phyloP scores from a whole-genome alignment of 1,140 invertebrate species.

The Contarinia nasturtii region DNA sequence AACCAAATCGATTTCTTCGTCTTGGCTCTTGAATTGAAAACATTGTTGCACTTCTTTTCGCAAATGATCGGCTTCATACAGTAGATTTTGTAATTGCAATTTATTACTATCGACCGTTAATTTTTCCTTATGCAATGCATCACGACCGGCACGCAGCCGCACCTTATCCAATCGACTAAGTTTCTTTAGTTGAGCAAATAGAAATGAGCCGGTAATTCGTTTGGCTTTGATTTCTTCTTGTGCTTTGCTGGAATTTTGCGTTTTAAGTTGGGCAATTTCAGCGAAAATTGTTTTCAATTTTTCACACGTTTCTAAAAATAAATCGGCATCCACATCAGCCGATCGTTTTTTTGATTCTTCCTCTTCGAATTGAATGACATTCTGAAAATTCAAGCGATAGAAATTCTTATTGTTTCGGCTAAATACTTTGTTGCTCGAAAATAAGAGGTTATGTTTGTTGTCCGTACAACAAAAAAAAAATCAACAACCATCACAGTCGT shows the following conservation, averaged over 20 bases:
- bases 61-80: constrained; percentile 86
- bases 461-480: neutral
- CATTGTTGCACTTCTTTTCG: constrained; percentile 88
- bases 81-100: constrained; percentile 80
- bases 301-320: constrained; percentile 47
- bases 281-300: constrained; percentile 40
- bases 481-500: neutral
- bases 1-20: constrained; percentile 81
- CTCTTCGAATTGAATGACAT: constrained; percentile 49
- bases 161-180: constrained; percentile 82
- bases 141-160: constrained; percentile 56
- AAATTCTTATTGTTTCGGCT: neutral
- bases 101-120: constrained; percentile 76
- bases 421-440: too few species aligned
- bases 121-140: constrained; percentile 59
- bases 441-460: too few species aligned
- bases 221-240: constrained; percentile 41
- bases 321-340: constrained; percentile 40
- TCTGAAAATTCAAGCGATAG: constrained; percentile 28
- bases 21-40: constrained; percentile 84
- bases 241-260: constrained; percentile 28
- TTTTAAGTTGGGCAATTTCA: constrained; percentile 44
- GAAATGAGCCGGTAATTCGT: constrained; percentile 47
- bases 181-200: constrained; percentile 68
- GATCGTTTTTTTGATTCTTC: constrained; percentile 43